A percentile compares a stretch with the other conserved stretches of the same genome.
Conservation (phyloP, 2,113 vertebrate genomes). For the Hippocampus mohnikei region DNA sequence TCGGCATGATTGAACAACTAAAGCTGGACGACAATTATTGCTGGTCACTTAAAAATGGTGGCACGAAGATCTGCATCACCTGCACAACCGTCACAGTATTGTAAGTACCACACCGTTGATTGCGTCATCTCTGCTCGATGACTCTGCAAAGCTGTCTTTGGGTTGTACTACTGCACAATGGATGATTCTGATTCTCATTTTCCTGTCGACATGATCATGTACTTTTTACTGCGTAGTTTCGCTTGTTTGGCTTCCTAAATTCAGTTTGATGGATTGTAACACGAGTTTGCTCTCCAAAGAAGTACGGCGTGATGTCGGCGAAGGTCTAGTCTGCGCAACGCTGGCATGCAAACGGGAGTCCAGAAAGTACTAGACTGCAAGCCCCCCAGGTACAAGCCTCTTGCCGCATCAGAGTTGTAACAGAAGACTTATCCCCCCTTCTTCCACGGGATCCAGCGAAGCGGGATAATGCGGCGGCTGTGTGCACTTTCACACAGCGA, state of each 20-base stretch:
- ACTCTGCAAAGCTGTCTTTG: too few relatives aligned
- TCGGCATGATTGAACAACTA: too few relatives aligned
- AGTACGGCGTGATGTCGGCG: background rate
- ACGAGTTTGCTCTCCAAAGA: background rate
- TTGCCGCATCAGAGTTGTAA: background rate
- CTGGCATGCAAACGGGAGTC: background rate
- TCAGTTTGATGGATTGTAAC: background rate
- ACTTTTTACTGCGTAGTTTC: too few relatives aligned
- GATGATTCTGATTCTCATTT: too few relatives aligned
- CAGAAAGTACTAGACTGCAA: background rate
- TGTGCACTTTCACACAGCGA: background rate
- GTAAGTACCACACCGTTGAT: too few relatives aligned
- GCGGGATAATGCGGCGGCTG: background rate
- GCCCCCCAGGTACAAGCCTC: background rate
- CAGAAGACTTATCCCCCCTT: background rate
- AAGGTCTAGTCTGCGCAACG: background rate
- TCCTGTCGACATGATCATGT: too few relatives aligned
- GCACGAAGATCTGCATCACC: too few relatives aligned
- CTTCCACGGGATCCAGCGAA: background rate
- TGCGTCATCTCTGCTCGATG: too few relatives aligned
- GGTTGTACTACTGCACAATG: too few relatives aligned
- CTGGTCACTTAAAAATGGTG: too few relatives aligned
- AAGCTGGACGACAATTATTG: too few relatives aligned
- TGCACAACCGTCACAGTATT: too few relatives aligned
- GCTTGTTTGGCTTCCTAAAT: background rate